These are phyloP conservation scores for Sphinx pinastri DNA, from an alignment of 2,888 invertebrate species.

Conservation along the genomic window DNA sequence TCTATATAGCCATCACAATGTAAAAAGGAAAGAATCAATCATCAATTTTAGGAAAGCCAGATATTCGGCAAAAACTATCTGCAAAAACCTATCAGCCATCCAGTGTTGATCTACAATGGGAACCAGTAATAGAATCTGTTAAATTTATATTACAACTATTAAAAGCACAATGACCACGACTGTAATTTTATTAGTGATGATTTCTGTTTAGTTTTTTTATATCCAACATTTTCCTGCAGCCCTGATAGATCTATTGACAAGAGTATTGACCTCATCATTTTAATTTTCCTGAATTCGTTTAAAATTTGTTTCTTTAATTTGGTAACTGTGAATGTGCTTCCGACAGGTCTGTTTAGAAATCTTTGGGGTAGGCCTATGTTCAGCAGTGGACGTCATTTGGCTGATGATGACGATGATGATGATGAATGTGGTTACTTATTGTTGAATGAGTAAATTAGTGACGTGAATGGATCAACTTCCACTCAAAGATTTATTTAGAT, in stretches of 20 bases:
- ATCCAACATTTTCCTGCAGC: background rate
- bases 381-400: too few relatives aligned
- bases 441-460: too few relatives aligned
- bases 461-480: too few relatives aligned
- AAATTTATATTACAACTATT: slow-evolving; percentile 17
- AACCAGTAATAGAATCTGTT: slow-evolving; percentile 8
- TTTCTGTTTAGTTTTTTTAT: background rate
- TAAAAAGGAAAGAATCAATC: background rate
- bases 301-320: background rate
- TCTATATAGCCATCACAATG: background rate
- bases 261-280: slow-evolving; percentile 1
- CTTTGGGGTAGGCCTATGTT: too few relatives aligned
- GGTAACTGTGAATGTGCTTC: too few relatives aligned
- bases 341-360: too few relatives aligned
- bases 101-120: background rate
- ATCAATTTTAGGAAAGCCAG: background rate
- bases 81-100: background rate
- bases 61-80: slow-evolving; percentile 5
- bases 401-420: too few relatives aligned
- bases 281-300: background rate
- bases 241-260: background rate
- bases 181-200: background rate
- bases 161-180: background rate
- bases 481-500: too few relatives aligned
- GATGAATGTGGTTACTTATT: too few relatives aligned